Conservation (phyloP, 1,140 invertebrate genomes). For the Scaptomyza montana region DNA sequence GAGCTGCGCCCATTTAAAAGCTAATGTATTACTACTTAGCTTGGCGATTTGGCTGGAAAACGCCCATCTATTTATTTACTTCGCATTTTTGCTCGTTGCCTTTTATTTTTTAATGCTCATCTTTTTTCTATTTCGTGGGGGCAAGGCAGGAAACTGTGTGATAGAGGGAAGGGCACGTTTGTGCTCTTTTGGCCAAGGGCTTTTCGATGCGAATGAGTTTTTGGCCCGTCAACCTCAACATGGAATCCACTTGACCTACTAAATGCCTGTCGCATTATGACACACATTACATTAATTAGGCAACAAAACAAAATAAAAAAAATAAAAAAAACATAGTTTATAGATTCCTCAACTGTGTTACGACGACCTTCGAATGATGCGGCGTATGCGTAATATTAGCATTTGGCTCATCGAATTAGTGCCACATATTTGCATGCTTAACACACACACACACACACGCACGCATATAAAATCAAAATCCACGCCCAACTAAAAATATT, state of each 20-base stretch:
- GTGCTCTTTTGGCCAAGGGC: conserved; percentile 56
- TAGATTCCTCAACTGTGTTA: conserved; percentile 2
- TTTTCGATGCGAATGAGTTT: conserved; percentile 50
- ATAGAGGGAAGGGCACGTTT: neutral
- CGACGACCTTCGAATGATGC: conserved; percentile 39
- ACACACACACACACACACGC: neutral
- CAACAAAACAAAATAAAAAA: conserved; percentile 44
- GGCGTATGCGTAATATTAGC: conserved; percentile 49
- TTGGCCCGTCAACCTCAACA: conserved; percentile 66
- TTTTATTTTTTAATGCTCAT: no score
- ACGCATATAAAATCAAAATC: conserved; percentile 20
- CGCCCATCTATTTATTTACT: conserved; percentile 74
- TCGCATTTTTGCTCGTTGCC: conserved; percentile 41
- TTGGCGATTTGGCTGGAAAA: conserved; percentile 32
- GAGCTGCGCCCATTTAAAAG: conserved; percentile 23
- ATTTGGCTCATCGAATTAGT: conserved; percentile 47
- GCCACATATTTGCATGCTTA: conserved; percentile 43
- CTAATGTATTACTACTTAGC: conserved; percentile 23
- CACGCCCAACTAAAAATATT: conserved; percentile 18
- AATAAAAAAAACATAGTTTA: neutral
- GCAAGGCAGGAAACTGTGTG: neutral
- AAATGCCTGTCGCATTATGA: conserved; percentile 79
- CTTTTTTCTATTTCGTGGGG: neutral
- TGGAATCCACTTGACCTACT: conserved; percentile 77
- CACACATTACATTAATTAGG: conserved; percentile 80